phyloP scores from a whole-genome alignment of 2,113 vertebrate species.

The Nothobranchius furzeri region DNA sequence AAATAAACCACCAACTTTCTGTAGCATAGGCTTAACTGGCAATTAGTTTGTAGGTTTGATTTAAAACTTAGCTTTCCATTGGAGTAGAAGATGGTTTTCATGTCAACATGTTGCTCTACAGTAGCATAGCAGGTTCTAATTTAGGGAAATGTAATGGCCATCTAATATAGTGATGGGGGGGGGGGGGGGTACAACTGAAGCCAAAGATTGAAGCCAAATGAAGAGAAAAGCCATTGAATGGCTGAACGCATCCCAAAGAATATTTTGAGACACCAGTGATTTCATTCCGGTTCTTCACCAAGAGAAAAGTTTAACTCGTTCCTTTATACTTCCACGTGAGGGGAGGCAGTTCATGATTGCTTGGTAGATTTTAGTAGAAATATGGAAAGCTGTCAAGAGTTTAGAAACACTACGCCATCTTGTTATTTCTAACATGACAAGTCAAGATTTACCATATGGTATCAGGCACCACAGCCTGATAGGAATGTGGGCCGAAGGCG shows the following conservation, averaged over 20 bases:
- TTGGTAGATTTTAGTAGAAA: no score
- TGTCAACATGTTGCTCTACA: constrained; percentile 47
- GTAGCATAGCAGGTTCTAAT: constrained; percentile 24
- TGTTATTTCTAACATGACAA: no score
- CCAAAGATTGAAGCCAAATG: not conserved
- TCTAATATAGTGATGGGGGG: not conserved
- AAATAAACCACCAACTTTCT: constrained; percentile 50
- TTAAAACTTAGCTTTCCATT: constrained; percentile 46
- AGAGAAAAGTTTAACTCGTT: not conserved
- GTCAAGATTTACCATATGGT: no score
- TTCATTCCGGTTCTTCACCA: not conserved
- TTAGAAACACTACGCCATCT: no score
- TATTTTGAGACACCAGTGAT: not conserved
- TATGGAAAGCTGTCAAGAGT: no score
- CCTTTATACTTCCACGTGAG: no score
- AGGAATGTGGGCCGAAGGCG: no score
- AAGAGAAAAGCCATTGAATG: not conserved
- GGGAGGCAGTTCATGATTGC: no score
- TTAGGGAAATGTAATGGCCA: constrained; percentile 16
- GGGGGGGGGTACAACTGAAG: not conserved
- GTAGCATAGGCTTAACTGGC: constrained; percentile 41
- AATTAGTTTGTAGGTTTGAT: constrained; percentile 45
- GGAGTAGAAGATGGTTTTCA: constrained; percentile 17
- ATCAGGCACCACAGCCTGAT: no score
- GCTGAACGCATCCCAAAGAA: not conserved